phyloP scores from a whole-genome alignment of 2,113 vertebrate species.

The Gobiocypris rarus region DNA sequence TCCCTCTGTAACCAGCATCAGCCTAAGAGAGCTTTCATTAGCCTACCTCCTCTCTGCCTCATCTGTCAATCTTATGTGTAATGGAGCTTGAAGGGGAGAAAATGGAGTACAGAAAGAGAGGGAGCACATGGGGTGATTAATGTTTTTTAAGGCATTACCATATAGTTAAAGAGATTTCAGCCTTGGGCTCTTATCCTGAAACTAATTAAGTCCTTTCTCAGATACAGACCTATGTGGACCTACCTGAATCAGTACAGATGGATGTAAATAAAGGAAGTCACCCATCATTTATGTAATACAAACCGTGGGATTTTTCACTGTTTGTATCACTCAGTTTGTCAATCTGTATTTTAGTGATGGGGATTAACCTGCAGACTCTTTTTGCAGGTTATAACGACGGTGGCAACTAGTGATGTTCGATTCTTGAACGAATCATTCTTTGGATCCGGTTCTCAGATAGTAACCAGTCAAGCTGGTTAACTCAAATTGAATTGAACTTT shows the following conservation, averaged over 20 bases:
- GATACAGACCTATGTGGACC: neutral
- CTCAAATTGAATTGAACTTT: too few relatives aligned
- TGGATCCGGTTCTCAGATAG: too few relatives aligned
- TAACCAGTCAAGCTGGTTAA: too few relatives aligned
- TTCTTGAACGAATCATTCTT: too few relatives aligned
- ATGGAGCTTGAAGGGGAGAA: conserved; percentile 50
- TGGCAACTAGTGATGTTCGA: too few relatives aligned
- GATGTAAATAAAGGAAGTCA: conserved; percentile 2
- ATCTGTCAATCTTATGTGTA: conserved; percentile 54
- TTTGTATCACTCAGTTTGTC: neutral
- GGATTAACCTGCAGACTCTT: neutral
- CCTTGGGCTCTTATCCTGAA: conserved; percentile 45
- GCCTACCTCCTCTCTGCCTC: conserved; percentile 38
- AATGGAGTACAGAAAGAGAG: conserved; percentile 13
- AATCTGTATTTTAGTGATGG: neutral
- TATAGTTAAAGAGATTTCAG: conserved; percentile 44
- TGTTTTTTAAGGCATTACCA: conserved; percentile 34
- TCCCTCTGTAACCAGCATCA: conserved; percentile 41
- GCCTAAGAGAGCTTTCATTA: conserved; percentile 46
- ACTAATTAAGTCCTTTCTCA: conserved; percentile 52
- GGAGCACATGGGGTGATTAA: conserved; percentile 34
- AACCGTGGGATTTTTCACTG: neutral
- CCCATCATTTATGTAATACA: neutral
- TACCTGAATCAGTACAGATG: neutral
- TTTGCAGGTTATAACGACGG: neutral